A percentile compares a stretch with the other conserved stretches of the same genome.
phyloP scores from a whole-genome alignment of 2,888 invertebrate species.

The Tachina grossa region DNA sequence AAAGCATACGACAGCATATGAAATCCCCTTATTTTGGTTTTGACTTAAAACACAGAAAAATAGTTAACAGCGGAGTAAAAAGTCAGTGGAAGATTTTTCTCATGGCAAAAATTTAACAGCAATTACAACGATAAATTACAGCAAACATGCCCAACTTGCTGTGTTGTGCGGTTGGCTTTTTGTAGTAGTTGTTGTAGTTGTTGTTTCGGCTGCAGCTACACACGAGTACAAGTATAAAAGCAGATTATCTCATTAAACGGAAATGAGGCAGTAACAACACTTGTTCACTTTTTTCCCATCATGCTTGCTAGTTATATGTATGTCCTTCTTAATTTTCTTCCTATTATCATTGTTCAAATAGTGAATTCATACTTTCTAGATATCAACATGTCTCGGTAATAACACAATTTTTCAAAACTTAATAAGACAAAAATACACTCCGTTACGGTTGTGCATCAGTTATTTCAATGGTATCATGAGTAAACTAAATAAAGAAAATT shows the following conservation, averaged over 20 bases:
- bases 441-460: background rate
- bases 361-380: slow-evolving; percentile 31
- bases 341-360: slow-evolving; percentile 55
- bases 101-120: slow-evolving; percentile 55
- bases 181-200: slow-evolving; percentile 24
- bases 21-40: slow-evolving; percentile 7
- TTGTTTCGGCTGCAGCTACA: slow-evolving; percentile 1
- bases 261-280: slow-evolving; percentile 73
- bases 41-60: slow-evolving; percentile 6
- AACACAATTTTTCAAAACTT: slow-evolving; percentile 61
- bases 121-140: slow-evolving; percentile 69
- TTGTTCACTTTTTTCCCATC: slow-evolving; percentile 54
- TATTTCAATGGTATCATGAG: slow-evolving; percentile 15
- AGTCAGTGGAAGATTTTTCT: slow-evolving; percentile 62
- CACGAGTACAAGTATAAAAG: slow-evolving; percentile 32
- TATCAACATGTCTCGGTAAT: slow-evolving; percentile 62
- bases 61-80: slow-evolving; percentile 59
- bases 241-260: slow-evolving; percentile 81
- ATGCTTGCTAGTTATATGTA: slow-evolving; percentile 9
- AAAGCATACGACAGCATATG: background rate
- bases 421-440: slow-evolving; percentile 24
- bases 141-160: slow-evolving; percentile 49
- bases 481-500: slow-evolving; percentile 59
- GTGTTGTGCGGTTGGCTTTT: slow-evolving; percentile 32
- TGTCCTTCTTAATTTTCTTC: slow-evolving; percentile 56